These are phyloP conservation scores for Drosophila micromelanica DNA, from an alignment of 1,140 invertebrate genomes.

Conservation along the genomic window DNA sequence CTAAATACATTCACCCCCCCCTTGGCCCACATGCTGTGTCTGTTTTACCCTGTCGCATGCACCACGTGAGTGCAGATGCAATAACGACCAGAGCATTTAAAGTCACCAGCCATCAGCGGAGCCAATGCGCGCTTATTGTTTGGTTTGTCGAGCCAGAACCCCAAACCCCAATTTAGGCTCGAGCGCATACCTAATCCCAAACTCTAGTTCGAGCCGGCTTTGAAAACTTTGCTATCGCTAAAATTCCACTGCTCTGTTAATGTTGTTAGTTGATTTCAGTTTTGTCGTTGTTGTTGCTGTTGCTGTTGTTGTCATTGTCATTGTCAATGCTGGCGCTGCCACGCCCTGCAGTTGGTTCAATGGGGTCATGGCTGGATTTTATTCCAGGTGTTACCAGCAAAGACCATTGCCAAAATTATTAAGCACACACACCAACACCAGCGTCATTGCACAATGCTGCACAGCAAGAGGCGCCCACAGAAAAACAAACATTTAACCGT, in stretches of 20 bases:
- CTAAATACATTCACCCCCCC: conserved; percentile 55
- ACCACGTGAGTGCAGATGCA: conserved; percentile 61
- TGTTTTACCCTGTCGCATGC: conserved; percentile 62
- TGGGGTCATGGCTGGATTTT: conserved; percentile 55
- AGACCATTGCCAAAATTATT: conserved; percentile 79
- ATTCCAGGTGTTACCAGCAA: conserved; percentile 77
- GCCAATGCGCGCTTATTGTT: conserved; percentile 68
- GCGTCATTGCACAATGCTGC: conserved; percentile 24
- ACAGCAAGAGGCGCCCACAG: conserved; percentile 25
- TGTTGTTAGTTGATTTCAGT: conserved; percentile 83
- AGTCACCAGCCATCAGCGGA: conserved; percentile 5
- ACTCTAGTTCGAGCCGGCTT: not conserved
- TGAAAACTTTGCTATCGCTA: conserved; percentile 38
- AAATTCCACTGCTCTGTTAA: conserved; percentile 79
- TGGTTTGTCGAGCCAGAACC: conserved; percentile 45
- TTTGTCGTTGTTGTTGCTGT: conserved; percentile 54
- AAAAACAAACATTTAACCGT: conserved; percentile 16
- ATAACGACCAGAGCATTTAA: conserved; percentile 58
- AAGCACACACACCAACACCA: conserved; percentile 48
- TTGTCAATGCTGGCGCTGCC: conserved; percentile 25
- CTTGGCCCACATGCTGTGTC: conserved; percentile 36
- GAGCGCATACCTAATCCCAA: not conserved
- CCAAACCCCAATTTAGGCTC: not conserved
- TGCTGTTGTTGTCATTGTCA: conserved; percentile 19
- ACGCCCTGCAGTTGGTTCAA: conserved; percentile 32